A percentile compares a stretch with the other conserved stretches of the same genome.
These are phyloP conservation scores for Ennomos quercinarius DNA, from an alignment of 2,888 invertebrate species.

Conservation along the genomic window DNA sequence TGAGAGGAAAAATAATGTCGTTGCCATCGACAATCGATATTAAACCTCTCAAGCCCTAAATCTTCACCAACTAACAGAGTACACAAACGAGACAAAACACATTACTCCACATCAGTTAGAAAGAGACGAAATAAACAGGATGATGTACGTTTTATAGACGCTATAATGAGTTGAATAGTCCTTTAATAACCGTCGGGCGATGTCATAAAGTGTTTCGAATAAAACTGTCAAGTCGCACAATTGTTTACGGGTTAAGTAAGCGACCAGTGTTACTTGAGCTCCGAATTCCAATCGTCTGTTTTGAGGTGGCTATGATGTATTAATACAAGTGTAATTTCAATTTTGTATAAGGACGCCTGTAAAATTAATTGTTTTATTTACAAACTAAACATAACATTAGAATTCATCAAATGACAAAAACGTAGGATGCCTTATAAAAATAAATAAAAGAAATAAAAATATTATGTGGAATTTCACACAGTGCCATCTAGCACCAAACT, in stretches of 20 bases:
- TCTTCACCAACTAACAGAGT: conserved; percentile 13
- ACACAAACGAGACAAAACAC: conserved; percentile 15
- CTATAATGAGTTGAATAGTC: conserved; percentile 83
- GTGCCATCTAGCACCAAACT: no score
- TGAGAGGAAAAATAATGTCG: no score
- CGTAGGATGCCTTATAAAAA: no score
- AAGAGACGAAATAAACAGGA: conserved; percentile 71
- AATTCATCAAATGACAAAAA: no score
- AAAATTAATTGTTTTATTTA: no score
- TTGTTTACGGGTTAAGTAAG: conserved; percentile 38
- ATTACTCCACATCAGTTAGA: conserved; percentile 31
- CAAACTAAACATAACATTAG: no score
- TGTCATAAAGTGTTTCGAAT: conserved; percentile 40
- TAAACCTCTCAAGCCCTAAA: not conserved
- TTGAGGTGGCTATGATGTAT: no score
- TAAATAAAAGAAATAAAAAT: no score
- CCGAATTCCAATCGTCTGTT: not conserved
- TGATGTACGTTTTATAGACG: conserved; percentile 81
- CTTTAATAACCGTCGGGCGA: conserved; percentile 41
- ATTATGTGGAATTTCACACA: no score
- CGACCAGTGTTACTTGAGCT: conserved; percentile 29
- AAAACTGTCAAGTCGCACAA: conserved; percentile 39
- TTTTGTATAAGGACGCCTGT: no score
- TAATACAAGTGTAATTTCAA: no score
- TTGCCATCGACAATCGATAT: not conserved